Evolutionary conservation across 2,113 vertebrate species (phyloP), one percentile per base, ranked within the genome.

Genomic region (Poicephalus gulielmi): DNA sequence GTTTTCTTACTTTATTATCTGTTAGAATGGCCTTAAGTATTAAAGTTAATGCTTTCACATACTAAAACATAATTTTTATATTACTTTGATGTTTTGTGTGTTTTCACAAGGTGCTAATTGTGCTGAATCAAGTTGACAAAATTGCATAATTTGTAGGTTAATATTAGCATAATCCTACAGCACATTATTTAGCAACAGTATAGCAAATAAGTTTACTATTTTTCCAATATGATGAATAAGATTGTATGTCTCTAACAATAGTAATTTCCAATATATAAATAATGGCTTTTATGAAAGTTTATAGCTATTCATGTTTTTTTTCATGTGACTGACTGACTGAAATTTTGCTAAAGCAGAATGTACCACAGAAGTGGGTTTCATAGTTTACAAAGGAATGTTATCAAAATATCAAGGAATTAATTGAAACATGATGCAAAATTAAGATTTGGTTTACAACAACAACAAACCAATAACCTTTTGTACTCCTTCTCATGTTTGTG

Each of bases 61-160:
- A 88, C 75, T 89, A 95, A 95, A 92, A 79, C 55, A 69, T 92
- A 95, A 95, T 95, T 97, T 97, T 97, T 97, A 92, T 97, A 77
- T 25, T 93, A 69, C 87, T 96, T 96, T 97, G 95, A 97, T 95
- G 92, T 96, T 97, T 96, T 94, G 60, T 83, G 27, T 92, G 91
- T 95, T 97, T 97, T 97, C 96, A 86, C 69, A 96, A 86, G 86
- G 91, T 97, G 89, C 55, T 97, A 98, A 97, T 97, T 97, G 80
- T 97, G 90, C 94, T 97, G 96, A 97, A 97, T 96, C 84, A 96
- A 97, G 89, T 63, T 89, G 87, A 93, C 94, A 96, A 96, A 97
- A 93, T 46, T 94, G 96, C 52, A 86, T 97, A 97, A 97, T 97
- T 97, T 97, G 76, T 97, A 97, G 95, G 96, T 96, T 98, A 97